A percentile compares a stretch with the other conserved stretches of the same genome.
These are phyloP conservation scores for Teleiodes luculella DNA, from an alignment of 2,888 invertebrate species.

Conservation along the genomic window DNA sequence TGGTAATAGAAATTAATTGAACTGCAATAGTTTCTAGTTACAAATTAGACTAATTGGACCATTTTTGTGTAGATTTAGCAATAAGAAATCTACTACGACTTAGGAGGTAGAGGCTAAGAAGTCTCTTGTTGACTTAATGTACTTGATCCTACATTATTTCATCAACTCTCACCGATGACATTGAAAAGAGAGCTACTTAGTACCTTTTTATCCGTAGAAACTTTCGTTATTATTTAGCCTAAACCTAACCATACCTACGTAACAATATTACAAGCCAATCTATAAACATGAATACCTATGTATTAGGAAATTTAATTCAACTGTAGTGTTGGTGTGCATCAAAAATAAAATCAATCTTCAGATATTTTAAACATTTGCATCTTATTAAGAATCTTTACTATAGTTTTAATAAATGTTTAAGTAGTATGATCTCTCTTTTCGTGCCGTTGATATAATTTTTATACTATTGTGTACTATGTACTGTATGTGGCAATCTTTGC, in stretches of 20 bases:
- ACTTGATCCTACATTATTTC: not conserved
- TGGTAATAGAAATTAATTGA: too few species aligned
- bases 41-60: not conserved
- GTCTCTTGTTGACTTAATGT: not conserved
- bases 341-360: too few species aligned
- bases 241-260: too few species aligned
- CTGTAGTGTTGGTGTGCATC: too few species aligned
- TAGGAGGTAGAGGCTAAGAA: not conserved
- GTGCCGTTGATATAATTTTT: conserved; percentile 38
- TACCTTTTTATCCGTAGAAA: too few species aligned
- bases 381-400: too few species aligned
- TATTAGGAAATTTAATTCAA: too few species aligned
- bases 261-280: too few species aligned
- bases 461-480: conserved; percentile 51
- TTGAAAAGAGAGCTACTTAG: not conserved
- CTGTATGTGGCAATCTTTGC: conserved; percentile 61
- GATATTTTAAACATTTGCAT: too few species aligned
- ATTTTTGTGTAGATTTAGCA: not conserved
- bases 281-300: too few species aligned
- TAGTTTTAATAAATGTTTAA: not conserved
- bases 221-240: too few species aligned
- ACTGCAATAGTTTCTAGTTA: conserved; percentile 1
- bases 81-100: not conserved
- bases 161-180: conserved; percentile 8
- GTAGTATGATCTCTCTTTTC: conserved; percentile 24